Evolutionary conservation across 2,113 vertebrate species (phyloP), one percentile per base, ranked within the genome.

Genomic region (Cranoglanis bouderius): DNA sequence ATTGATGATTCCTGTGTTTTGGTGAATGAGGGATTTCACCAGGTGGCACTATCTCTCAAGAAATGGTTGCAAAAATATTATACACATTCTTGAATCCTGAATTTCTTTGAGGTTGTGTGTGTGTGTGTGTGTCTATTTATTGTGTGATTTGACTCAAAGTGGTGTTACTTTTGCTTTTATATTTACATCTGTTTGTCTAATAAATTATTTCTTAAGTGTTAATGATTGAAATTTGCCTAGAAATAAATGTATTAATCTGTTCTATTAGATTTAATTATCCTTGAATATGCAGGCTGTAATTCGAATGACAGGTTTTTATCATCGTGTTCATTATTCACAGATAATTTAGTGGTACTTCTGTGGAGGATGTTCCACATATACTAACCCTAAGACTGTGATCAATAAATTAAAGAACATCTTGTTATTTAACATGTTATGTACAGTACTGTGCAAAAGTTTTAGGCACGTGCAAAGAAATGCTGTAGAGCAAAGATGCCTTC

Each of bases 1-100:
- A 24, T n/a, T 57, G 38, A 49, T 32, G 13, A n/a, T 84, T 61
- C 59, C 14, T 29, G 18, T 84, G 53, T 61, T 75, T 88, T 29
- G 43, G 55, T 82, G 87, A 75, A 77, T 35, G 53, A 46, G 84
- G 24, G 63, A 83, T 70, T 49, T 87, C 90, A 89, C 80, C 90
- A 90, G 90, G 61, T 87, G 88, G 88, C 82, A 84, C 90, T 89
- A 67, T 84, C 74, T 84, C 53, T 87, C 61, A 89, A 84, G n/a
- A 87, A 84, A 84, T 90, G n/a, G 24, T 49, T 21, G 26, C 55
- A 40, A 53, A 46, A 55, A 70, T 46, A 21, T 57, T 59, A 70
- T 19, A 43, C 5, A 13, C 0, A 0, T 46, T 55, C 18, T 72
- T 55, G 18, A n/a, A n/a, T 89, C 29, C 32, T 74, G n/a, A 32